Base-by-base conservation (phyloP, 2,113 vertebrate genomes). In the Beaufortia kweichowensis region DNA sequence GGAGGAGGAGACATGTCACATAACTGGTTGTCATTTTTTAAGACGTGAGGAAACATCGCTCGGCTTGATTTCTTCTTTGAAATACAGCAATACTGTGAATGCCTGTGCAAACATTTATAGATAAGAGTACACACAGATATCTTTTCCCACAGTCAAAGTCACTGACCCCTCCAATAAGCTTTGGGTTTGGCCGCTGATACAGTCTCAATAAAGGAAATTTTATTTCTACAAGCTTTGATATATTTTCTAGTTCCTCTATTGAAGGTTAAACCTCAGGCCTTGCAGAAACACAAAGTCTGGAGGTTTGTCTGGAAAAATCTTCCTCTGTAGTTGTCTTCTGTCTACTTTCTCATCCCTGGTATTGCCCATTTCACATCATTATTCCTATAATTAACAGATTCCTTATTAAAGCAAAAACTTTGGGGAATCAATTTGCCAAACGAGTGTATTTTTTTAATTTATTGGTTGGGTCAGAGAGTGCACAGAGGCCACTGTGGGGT, bases 21-120 rank as follows among this genome's bases (percentile, higher is more conserved):
- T 89, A 87, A 77, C 86, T 87, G 21, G 60, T 82, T 88, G 89
- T 87, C 90, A 86, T 88, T 90, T 86, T 89, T 91, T 88, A 92
- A 84, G 88, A 89, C 85, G 89, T 89, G 88, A 90, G 81, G 88
- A 88, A 89, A 88, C 81, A 79, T 69, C 6, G 24, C 75, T 79
- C 78, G 48, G 83, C 82, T 76, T 86, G 83, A 84, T 88, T 88
- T 86, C 75, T 85, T 67, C 64, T 84, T 82, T 88, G 83, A 86
- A 88, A 88, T 84, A 85, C 78, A 86, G 80, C 83, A 82, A 83
- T 55, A 57, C 65, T 35, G 57, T 63, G 77, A 85, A 85, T 61
- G 69, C 50, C 23, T 29, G 19, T 26, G 29, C 9, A 43, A 62
- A 73, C 23, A 65, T 80, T 68, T 43, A 76, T 28, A 41, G 26